phyloP scores from a whole-genome alignment of 2,113 vertebrate genomes.

The Tringa solitaria region DNA sequence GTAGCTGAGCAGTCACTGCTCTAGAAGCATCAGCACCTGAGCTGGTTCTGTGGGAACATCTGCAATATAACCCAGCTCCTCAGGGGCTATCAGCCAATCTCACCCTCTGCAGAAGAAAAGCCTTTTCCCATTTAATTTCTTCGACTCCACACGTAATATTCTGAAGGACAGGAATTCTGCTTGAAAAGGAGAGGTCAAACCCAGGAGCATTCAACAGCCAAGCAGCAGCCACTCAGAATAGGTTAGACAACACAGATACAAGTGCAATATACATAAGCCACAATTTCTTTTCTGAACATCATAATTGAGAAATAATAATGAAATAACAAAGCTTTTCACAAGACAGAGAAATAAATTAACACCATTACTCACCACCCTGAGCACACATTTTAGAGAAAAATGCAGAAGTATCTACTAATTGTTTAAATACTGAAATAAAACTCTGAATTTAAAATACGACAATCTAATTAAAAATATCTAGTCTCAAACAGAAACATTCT shows the following conservation, averaged over 20 bases:
- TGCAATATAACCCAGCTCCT: neutral
- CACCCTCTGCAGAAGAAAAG: neutral
- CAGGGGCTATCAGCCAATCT: neutral
- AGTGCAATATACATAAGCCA: neutral
- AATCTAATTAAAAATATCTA: neutral
- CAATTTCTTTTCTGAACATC: neutral
- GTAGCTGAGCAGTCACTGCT: neutral
- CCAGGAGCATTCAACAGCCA: neutral
- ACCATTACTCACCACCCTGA: neutral
- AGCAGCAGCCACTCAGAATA: neutral
- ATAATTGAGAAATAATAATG: neutral
- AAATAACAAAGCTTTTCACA: neutral
- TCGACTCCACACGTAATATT: neutral
- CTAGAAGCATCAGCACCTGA: neutral
- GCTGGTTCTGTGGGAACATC: neutral
- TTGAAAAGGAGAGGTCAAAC: neutral
- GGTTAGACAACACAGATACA: neutral
- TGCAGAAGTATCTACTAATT: neutral
- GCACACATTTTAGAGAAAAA: neutral
- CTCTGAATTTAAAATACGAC: neutral
- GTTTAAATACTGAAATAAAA: neutral
- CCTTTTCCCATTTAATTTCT: neutral
- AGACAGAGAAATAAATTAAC: neutral
- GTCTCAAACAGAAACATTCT: neutral
- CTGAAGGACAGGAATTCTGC: neutral